Percentiles rank a stretch among this genome's conserved stretches.
These are phyloP conservation scores for Cranoglanis bouderius DNA, from an alignment of 2,113 vertebrate species.

Conservation along the genomic window DNA sequence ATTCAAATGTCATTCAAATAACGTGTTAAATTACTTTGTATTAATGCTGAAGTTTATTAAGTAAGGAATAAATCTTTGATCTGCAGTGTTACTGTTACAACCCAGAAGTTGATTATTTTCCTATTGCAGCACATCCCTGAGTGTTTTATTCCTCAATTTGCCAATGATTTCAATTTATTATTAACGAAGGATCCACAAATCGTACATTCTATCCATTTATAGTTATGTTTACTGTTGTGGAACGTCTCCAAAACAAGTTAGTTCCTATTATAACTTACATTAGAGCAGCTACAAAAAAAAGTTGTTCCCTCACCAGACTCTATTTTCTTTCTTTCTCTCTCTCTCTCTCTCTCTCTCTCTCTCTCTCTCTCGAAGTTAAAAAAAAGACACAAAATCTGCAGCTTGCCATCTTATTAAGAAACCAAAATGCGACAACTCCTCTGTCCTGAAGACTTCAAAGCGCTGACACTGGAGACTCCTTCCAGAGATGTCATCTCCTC, in stretches of 20 bases:
- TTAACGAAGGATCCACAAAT: background rate
- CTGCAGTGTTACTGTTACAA: background rate
- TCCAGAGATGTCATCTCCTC: background rate
- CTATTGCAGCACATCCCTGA: background rate
- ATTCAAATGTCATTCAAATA: background rate
- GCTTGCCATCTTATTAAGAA: background rate
- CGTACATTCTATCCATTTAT: background rate
- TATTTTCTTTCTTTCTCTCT: background rate
- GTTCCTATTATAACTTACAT: background rate
- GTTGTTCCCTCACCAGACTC: background rate
- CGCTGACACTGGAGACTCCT: background rate
- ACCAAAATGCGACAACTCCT: background rate
- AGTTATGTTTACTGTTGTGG: no score
- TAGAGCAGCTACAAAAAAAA: no score
- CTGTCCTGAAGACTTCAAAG: no score
- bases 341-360: no score
- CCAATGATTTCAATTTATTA: background rate
- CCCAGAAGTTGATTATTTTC: background rate
- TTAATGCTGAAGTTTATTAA: background rate
- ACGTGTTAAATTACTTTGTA: background rate
- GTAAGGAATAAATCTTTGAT: background rate
- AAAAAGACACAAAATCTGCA: background rate
- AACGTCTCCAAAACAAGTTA: background rate
- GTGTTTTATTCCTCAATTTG: background rate
- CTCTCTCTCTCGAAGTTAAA: background rate